Evolutionary conservation across 2,888 invertebrate species (phyloP).

Genomic region (Microctonus aethiopoides): DNA sequence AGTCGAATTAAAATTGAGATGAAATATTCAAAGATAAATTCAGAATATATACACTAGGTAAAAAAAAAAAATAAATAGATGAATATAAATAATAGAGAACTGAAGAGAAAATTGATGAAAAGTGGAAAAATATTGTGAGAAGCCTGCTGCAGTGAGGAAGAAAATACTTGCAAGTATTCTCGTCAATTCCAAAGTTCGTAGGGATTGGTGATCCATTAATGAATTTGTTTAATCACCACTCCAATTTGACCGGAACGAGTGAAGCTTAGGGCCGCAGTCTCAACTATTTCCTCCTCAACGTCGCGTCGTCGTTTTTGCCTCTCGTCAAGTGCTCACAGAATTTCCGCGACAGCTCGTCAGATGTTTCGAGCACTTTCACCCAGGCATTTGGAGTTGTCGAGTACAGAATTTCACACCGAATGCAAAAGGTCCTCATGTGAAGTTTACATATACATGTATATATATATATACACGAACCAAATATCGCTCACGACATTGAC

Average conservation of each 20-base stretch:
- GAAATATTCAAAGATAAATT: neutral
- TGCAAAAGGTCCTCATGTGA: constrained; percentile 20
- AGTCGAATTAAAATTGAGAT: neutral
- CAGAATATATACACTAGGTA: neutral
- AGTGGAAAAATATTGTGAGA: neutral
- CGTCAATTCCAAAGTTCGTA: neutral
- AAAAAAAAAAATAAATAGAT: neutral
- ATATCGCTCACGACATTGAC: neutral
- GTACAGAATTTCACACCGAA: constrained; percentile 31
- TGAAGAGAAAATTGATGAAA: neutral
- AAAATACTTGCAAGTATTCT: constrained; percentile 11
- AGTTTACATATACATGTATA: neutral
- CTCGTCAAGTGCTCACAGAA: constrained; percentile 31
- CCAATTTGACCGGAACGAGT: constrained; percentile 29
- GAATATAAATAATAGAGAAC: neutral
- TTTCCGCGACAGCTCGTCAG: constrained; percentile 36
- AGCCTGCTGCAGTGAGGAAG: neutral
- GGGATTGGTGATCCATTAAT: constrained; percentile 31
- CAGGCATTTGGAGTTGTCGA: constrained; percentile 28
- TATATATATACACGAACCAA: neutral
- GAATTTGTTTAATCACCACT: constrained; percentile 37
- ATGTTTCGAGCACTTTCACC: constrained; percentile 37
- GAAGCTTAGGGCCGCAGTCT: constrained; percentile 9
- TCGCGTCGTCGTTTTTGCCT: neutral
- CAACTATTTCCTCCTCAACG: constrained; percentile 30